Evolutionary conservation across 2,888 invertebrate species (phyloP).

Genomic region (Xylota sylvarum): DNA sequence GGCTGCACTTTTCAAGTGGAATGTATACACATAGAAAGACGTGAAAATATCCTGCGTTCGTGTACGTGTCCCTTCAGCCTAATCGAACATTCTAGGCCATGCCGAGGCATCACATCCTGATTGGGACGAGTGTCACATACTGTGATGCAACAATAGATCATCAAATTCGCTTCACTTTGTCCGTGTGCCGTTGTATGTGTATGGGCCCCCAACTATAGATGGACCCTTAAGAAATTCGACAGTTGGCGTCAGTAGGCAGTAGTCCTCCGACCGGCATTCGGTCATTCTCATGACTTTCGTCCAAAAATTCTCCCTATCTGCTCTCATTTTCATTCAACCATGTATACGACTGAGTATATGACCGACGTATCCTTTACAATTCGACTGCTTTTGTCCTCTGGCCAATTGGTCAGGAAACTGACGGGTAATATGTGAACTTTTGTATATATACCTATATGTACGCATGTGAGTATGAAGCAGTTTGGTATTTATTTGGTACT

Average conservation of each 20-base stretch:
- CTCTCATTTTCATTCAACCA: constrained; percentile 64
- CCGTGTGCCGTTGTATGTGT: constrained; percentile 19
- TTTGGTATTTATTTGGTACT: constrained; percentile 46
- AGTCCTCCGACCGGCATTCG: constrained; percentile 22
- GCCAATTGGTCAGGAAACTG: constrained; percentile 74
- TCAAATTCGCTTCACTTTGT: constrained; percentile 82
- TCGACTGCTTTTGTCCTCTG: constrained; percentile 65
- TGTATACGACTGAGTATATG: constrained; percentile 6
- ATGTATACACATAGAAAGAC: constrained; percentile 51
- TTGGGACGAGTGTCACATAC: constrained; percentile 76
- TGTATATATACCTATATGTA: constrained; percentile 11
- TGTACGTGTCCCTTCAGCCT: constrained; percentile 47
- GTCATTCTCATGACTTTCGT: constrained; percentile 44
- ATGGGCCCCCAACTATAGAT: constrained; percentile 5
- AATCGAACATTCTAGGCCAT: constrained; percentile 75
- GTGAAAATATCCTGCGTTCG: constrained; percentile 58
- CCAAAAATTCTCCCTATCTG: constrained; percentile 49
- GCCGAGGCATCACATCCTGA: constrained; percentile 69
- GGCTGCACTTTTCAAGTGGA: constrained; percentile 57
- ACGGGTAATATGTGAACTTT: constrained; percentile 40
- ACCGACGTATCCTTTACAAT: constrained; percentile 74
- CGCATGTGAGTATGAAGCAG: constrained; percentile 26
- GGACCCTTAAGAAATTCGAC: constrained; percentile 53
- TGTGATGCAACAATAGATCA: constrained; percentile 84
- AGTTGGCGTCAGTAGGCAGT: constrained; percentile 8